Conservation (phyloP, 2,888 invertebrate genomes). For the Himalopsyche anomala region DNA sequence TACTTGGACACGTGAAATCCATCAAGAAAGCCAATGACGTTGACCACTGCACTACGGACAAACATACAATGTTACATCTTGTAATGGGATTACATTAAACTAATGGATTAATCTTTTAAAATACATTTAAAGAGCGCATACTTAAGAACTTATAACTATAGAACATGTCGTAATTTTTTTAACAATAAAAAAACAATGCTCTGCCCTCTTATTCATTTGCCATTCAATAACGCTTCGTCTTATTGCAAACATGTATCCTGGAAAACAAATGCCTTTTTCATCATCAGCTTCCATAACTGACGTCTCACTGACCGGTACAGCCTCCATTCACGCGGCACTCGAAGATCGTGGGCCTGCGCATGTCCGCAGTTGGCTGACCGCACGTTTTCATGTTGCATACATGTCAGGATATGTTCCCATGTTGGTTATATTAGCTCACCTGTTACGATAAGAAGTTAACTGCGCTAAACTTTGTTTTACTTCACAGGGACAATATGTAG, state of each 20-base stretch:
- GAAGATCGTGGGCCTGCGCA: constrained; percentile 33
- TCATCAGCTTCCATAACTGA: constrained; percentile 8
- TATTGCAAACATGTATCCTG: background rate
- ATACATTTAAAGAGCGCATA: too few relatives aligned
- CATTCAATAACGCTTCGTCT: background rate
- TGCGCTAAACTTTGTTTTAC: background rate
- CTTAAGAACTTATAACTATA: too few relatives aligned
- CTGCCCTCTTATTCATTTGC: background rate
- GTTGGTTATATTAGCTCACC: constrained; percentile 1
- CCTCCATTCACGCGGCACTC: constrained; percentile 14
- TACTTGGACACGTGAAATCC: too few relatives aligned
- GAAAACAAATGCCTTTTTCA: background rate
- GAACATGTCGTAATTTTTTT: too few relatives aligned
- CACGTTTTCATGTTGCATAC: constrained; percentile 37
- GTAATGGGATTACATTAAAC: too few relatives aligned
- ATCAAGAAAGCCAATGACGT: too few relatives aligned
- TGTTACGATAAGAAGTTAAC: background rate
- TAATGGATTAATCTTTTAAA: too few relatives aligned
- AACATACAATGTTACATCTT: too few relatives aligned
- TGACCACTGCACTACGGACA: too few relatives aligned
- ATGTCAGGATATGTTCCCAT: constrained; percentile 27
- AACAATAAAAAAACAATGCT: too few relatives aligned
- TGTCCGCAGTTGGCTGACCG: constrained; percentile 32
- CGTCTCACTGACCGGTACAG: constrained; percentile 20
- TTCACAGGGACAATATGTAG: too few relatives aligned